These are phyloP conservation scores for Megaptera novaeangliae DNA, from an alignment of 2,113 vertebrate species.

Conservation along the genomic window DNA sequence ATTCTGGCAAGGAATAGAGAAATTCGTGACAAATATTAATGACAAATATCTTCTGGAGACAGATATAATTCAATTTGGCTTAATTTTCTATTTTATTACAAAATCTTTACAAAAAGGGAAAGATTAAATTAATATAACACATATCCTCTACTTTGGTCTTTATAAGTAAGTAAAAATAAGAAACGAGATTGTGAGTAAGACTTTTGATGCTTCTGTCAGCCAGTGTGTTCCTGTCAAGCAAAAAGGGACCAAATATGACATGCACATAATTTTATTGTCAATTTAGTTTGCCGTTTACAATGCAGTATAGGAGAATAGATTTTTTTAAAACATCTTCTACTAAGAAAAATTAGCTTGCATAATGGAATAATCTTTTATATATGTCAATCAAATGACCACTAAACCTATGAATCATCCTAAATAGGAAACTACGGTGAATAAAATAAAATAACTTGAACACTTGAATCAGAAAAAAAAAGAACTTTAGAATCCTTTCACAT, in stretches of 20 bases:
- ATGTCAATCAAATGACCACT: slow-evolving; percentile 38
- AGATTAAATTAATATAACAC: slow-evolving; percentile 65
- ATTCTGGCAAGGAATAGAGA: slow-evolving; percentile 46
- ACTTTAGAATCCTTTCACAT: neutral
- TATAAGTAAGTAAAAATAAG: slow-evolving; percentile 76
- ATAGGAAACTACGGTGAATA: neutral
- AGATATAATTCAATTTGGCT: slow-evolving; percentile 48
- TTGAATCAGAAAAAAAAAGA: neutral
- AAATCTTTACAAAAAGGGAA: slow-evolving; percentile 8
- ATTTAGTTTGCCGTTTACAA: slow-evolving; percentile 63
- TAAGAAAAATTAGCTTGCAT: slow-evolving; percentile 44
- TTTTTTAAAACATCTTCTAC: slow-evolving; percentile 53
- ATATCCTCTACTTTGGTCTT: slow-evolving; percentile 61
- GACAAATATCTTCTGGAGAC: slow-evolving; percentile 57
- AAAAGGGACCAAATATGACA: slow-evolving; percentile 39
- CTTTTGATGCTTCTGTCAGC: slow-evolving; percentile 69
- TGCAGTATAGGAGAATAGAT: slow-evolving; percentile 50
- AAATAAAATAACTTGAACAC: slow-evolving; percentile 21
- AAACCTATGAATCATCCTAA: neutral
- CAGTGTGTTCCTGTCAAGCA: slow-evolving; percentile 60
- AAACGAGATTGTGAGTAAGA: slow-evolving; percentile 70
- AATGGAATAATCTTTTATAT: slow-evolving; percentile 45
- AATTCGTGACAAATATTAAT: slow-evolving; percentile 59
- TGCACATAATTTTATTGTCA: slow-evolving; percentile 60
- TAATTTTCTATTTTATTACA: slow-evolving; percentile 64